phyloP scores from a whole-genome alignment of 2,888 invertebrate genomes.

The Eupithecia insigniata region DNA sequence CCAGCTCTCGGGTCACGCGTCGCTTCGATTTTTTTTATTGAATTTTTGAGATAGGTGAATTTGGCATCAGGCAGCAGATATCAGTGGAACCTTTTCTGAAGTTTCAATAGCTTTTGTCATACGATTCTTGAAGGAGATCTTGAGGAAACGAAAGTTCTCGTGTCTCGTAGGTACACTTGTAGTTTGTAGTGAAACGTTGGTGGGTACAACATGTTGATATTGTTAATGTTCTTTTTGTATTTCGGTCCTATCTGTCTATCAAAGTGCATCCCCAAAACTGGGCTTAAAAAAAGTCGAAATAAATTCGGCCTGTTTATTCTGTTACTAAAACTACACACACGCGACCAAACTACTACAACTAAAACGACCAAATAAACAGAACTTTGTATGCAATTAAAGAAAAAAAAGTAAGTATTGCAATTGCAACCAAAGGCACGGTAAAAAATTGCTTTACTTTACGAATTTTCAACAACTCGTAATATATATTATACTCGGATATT shows the following conservation, averaged over 20 bases:
- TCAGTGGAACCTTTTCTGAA: background rate
- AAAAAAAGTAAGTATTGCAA: background rate
- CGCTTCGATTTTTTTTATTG: too few species aligned
- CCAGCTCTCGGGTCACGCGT: too few species aligned
- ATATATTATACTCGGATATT: too few species aligned
- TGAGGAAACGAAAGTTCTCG: background rate
- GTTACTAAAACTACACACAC: background rate
- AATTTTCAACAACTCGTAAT: background rate
- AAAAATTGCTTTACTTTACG: too few species aligned
- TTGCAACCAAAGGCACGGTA: background rate
- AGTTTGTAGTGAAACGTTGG: background rate
- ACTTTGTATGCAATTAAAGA: background rate
- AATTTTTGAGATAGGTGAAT: background rate
- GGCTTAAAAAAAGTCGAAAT: background rate
- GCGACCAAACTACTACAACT: too few species aligned
- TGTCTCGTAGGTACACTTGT: background rate
- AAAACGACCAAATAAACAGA: background rate
- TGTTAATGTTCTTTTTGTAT: background rate
- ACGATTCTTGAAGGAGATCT: background rate
- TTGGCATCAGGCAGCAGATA: background rate
- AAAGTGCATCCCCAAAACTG: background rate
- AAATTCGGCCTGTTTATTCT: background rate
- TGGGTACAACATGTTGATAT: background rate
- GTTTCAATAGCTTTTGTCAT: background rate
- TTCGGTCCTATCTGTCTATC: background rate